Evolutionary conservation across 2,888 invertebrate species (phyloP).

Genomic region (Xanthia icteritia): DNA sequence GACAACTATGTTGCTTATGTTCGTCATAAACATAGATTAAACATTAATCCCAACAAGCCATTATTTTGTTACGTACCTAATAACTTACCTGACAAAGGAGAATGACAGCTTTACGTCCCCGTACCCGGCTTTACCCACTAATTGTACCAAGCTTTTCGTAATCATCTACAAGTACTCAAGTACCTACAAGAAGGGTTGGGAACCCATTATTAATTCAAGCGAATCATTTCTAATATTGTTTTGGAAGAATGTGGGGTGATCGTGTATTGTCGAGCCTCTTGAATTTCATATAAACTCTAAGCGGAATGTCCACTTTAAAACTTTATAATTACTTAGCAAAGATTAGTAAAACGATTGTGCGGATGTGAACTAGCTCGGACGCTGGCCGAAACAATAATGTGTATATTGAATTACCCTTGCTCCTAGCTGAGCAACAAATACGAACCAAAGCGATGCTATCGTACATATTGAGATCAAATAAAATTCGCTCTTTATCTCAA

Average conservation of each 20-base stretch:
- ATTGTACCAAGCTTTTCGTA: constrained; percentile 61
- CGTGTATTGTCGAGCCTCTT: constrained; percentile 29
- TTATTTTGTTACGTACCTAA: constrained; percentile 66
- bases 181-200: constrained; percentile 54
- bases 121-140: constrained; percentile 60
- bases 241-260: constrained; percentile 45
- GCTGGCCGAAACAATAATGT: constrained; percentile 39
- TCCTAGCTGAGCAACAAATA: not conserved
- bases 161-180: constrained; percentile 58
- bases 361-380: constrained; percentile 30
- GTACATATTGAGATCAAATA: not conserved
- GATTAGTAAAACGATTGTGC: constrained; percentile 51
- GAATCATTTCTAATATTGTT: constrained; percentile 60
- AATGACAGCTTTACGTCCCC: constrained; percentile 61
- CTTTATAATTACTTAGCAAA: constrained; percentile 64
- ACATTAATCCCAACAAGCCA: constrained; percentile 66
- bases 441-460: not conserved
- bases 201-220: constrained; percentile 53
- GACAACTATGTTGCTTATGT: constrained; percentile 63
- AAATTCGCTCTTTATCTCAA: not conserved
- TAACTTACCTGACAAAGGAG: constrained; percentile 67
- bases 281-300: constrained; percentile 39
- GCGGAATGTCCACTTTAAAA: constrained; percentile 55
- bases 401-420: not conserved
- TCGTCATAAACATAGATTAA: constrained; percentile 68